Base-by-base conservation (phyloP, 1,140 invertebrate genomes). In the Atopsyche davidsoni region DNA sequence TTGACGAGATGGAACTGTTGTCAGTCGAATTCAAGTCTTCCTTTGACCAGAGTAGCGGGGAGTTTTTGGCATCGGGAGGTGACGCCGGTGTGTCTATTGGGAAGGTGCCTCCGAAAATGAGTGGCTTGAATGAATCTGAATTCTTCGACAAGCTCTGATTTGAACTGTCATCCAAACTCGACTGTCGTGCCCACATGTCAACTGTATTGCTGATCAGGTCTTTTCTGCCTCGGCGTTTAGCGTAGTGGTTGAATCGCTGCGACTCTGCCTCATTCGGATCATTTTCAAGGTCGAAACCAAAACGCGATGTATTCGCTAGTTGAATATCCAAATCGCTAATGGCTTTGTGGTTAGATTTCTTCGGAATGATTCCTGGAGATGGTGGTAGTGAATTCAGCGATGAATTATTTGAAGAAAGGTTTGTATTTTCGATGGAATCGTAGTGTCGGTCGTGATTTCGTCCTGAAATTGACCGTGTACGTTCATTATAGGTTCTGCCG, bases 51-150 rank as follows among this genome's bases (percentile, higher is more conserved):
- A n/a, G n/a, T n/a, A n/a, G n/a, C 3, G 11, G 2, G 3, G 40
- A 36, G 41, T 62, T 22, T n/a, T 51, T 46, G 19, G 55, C 49
- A 42, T 64, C 62, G 59, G 66, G 19, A 65, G 74, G 59, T 38
- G 60, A 60, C 38, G 70, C 66, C 3, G 85, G 85, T 55, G 76
- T 71, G 62, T 88, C 86, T 36, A 89, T 88, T 2, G 85, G 85
- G 72, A 79, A 90, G 4, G 87, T 90, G 23, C 87, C 86, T 42
- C 86, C 85, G 62, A 88, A 89, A 28, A 89, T 75, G 0, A 87
- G 66, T 17, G 83, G 81, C 61, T 81, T 80, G 55, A 75, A 79
- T 9, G 65, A 59, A 16, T 63, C 45, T 28, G 66, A 58, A 19
- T 58, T 56, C 46, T 59, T 49, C 32, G 42, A 52, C n/a, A 40